These are phyloP conservation scores for Anaspis maculata DNA, from an alignment of 2,888 invertebrate species.

Conservation along the genomic window DNA sequence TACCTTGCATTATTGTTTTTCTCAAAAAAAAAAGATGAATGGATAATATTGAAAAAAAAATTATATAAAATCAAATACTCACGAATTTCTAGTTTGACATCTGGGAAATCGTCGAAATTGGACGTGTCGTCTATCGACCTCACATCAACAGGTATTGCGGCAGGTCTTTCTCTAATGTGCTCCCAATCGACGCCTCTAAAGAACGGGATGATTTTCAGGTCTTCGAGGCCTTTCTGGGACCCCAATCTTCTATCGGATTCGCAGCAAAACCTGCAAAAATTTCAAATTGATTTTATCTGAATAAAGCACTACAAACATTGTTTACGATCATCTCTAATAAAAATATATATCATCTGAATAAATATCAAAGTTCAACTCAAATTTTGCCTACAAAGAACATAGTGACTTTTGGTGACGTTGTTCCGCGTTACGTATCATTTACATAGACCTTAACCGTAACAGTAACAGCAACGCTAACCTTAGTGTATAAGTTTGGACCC, in stretches of 20 bases:
- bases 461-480: too few relatives aligned
- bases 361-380: too few relatives aligned
- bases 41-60: background rate
- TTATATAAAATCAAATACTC: slow-evolving; percentile 44
- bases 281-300: too few relatives aligned
- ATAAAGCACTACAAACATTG: too few relatives aligned
- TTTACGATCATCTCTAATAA: too few relatives aligned
- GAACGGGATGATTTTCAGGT: slow-evolving; percentile 87
- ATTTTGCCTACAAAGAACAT: too few relatives aligned
- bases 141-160: slow-evolving; percentile 95
- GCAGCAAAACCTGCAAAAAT: slow-evolving; percentile 80
- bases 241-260: slow-evolving; percentile 91
- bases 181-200: slow-evolving; percentile 99
- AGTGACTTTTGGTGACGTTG: too few relatives aligned
- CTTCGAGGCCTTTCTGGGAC: slow-evolving; percentile 83
- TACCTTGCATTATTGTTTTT: background rate
- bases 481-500: too few relatives aligned
- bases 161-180: slow-evolving; percentile 95
- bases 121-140: slow-evolving; percentile 99
- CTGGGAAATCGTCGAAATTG: slow-evolving; percentile 99
- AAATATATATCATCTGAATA: slow-evolving; percentile 1
- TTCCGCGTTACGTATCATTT: too few relatives aligned
- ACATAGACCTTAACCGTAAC: too few relatives aligned
- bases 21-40: background rate
- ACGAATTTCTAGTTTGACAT: slow-evolving; percentile 98